phyloP scores from a whole-genome alignment of 2,797 vertebrate genomes.

The Enteromius anoplus region DNA sequence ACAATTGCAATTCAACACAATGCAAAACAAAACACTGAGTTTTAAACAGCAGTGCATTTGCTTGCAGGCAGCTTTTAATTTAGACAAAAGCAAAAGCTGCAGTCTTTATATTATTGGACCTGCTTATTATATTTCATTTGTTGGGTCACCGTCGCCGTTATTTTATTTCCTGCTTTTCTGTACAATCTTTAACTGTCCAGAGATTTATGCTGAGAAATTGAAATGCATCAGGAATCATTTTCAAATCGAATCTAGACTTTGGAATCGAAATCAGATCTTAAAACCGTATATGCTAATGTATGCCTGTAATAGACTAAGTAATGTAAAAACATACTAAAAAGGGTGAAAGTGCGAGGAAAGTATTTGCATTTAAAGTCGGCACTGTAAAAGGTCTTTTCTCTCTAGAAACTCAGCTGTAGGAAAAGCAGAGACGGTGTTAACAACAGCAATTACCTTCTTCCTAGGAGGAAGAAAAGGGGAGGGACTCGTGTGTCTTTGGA shows the following conservation, averaged over 20 bases:
- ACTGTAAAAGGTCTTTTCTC: slow-evolving; percentile 48
- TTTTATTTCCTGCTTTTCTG: neutral
- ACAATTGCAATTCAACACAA: neutral
- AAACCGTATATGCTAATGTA: neutral
- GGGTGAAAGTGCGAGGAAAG: slow-evolving; percentile 19
- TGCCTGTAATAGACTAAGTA: neutral
- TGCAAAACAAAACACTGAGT: no score
- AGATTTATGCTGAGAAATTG: neutral
- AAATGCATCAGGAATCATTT: neutral
- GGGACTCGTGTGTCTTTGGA: slow-evolving; percentile 31
- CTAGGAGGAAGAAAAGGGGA: slow-evolving; percentile 50
- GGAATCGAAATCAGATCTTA: slow-evolving; percentile 9
- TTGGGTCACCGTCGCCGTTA: neutral
- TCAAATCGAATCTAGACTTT: neutral
- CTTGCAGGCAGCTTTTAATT: neutral
- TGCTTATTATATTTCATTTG: slow-evolving; percentile 20
- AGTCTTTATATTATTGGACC: neutral
- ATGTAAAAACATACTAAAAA: neutral
- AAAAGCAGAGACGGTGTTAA: slow-evolving; percentile 59
- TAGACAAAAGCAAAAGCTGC: slow-evolving; percentile 2
- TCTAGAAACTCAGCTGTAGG: slow-evolving; percentile 45
- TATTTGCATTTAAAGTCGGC: slow-evolving; percentile 39
- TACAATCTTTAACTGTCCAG: neutral
- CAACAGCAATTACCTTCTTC: slow-evolving; percentile 61
- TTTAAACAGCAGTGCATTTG: neutral